These are phyloP conservation scores for Callipepla californica DNA, from an alignment of 2,113 vertebrate genomes.

Conservation along the genomic window DNA sequence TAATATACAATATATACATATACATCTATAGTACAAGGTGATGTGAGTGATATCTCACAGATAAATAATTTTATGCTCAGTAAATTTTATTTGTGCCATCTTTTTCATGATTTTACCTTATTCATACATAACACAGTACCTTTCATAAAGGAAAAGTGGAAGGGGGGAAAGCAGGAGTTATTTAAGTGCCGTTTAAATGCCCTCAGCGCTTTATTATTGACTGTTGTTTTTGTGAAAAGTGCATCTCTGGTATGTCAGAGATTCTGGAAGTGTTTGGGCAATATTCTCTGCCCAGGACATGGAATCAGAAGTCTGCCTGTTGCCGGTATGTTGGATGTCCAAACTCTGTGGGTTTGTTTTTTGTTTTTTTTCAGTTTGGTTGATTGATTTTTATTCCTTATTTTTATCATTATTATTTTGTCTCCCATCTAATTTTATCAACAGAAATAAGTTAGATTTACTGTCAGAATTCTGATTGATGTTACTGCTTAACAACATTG, in stretches of 20 bases:
- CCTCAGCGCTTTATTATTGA: background rate
- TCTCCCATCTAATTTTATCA: background rate
- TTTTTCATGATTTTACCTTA: background rate
- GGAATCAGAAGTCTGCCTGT: accelerated
- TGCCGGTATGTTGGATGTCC: background rate
- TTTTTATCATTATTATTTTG: background rate
- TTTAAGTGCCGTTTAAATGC: background rate
- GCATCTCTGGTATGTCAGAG: background rate
- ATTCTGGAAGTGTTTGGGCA: background rate
- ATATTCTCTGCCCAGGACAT: background rate
- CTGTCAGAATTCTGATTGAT: background rate
- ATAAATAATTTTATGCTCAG: background rate
- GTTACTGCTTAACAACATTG: background rate
- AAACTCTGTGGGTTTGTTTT: background rate
- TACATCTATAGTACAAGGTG: background rate
- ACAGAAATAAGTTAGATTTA: background rate
- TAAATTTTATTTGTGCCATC: background rate
- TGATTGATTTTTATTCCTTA: background rate
- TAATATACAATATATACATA: background rate
- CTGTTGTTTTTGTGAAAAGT: background rate
- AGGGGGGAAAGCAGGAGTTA: background rate
- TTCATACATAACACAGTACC: background rate
- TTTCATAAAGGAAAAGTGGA: background rate
- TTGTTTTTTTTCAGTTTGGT: background rate
- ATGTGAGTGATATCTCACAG: background rate